Conservation (phyloP, 2,888 invertebrate species). For the Apoda limacodes region DNA sequence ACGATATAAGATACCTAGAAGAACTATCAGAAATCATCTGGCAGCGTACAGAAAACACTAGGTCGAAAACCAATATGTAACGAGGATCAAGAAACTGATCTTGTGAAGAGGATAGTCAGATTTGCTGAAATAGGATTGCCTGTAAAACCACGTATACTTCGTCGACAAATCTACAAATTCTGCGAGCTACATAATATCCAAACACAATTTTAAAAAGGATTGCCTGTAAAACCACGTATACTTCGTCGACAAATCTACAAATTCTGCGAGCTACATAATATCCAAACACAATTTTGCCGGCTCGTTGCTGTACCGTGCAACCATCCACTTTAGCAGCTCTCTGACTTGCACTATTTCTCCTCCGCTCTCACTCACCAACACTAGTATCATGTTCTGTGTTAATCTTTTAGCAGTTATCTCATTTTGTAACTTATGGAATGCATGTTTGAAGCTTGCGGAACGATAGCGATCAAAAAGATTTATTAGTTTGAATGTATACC, state of each 20-base stretch:
- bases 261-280: too few relatives aligned
- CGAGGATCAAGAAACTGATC: conserved; percentile 19
- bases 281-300: too few relatives aligned
- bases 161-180: too few relatives aligned
- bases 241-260: too few relatives aligned
- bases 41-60: conserved; percentile 17
- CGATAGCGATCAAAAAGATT: conserved; percentile 43
- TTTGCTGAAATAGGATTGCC: conserved; percentile 11
- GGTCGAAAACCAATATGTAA: conserved; percentile 21
- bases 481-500: too few relatives aligned
- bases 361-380: conserved; percentile 46
- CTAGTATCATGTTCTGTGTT: conserved; percentile 38
- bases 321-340: conserved; percentile 28
- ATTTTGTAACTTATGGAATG: conserved; percentile 33
- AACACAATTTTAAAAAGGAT: too few relatives aligned
- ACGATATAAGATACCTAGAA: conserved; percentile 21
- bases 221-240: too few relatives aligned
- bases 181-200: too few relatives aligned
- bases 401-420: conserved; percentile 30
- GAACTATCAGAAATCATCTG: conserved; percentile 22
- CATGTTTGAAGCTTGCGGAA: conserved; percentile 32
- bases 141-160: too few relatives aligned
- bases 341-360: conserved; percentile 29
- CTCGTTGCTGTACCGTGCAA: conserved; percentile 34
- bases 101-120: conserved; percentile 18